A percentile compares a stretch with the other conserved stretches of the same genome.
These are phyloP conservation scores for Toxotes jaculatrix DNA, from an alignment of 2,113 vertebrate genomes.

Conservation along the genomic window DNA sequence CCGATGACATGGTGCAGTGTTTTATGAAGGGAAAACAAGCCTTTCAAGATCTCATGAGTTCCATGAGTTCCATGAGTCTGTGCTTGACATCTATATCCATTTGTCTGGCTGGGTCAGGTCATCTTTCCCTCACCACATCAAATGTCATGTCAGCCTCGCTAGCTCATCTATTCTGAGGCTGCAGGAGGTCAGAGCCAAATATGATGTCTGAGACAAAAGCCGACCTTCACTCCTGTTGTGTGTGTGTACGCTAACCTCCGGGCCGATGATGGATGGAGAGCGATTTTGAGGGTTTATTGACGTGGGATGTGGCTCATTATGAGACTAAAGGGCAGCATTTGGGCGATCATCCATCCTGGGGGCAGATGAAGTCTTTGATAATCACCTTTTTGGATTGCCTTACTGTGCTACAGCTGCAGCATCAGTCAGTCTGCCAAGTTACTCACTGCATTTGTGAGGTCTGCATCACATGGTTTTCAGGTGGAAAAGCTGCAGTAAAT, in stretches of 20 bases:
- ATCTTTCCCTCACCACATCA: conserved; percentile 34
- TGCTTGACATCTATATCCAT: conserved; percentile 4
- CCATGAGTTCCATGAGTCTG: background rate
- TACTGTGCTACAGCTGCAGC: conserved; percentile 38
- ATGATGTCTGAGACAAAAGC: conserved; percentile 40
- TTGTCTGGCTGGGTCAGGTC: conserved; percentile 9
- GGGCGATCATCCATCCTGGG: conserved; percentile 45
- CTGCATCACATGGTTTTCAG: background rate
- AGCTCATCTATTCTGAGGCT: conserved; percentile 32
- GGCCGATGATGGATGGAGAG: conserved; percentile 57
- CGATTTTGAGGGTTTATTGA: conserved; percentile 60
- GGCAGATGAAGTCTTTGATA: conserved; percentile 50
- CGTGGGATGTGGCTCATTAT: conserved; percentile 56
- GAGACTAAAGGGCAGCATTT: conserved; percentile 64
- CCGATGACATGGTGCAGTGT: no score
- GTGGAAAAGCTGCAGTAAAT: background rate
- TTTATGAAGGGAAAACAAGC: conserved; percentile 20
- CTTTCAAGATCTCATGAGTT: conserved; percentile 4
- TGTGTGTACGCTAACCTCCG: conserved; percentile 33
- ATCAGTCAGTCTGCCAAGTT: conserved; percentile 16
- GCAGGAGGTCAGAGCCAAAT: conserved; percentile 24
- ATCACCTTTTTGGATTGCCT: conserved; percentile 57
- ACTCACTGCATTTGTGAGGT: background rate
- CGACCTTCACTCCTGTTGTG: conserved; percentile 18
- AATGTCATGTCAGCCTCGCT: conserved; percentile 26